Evolutionary conservation across 2,113 vertebrate genomes (phyloP).

Genomic region (Leiothrix lutea): DNA sequence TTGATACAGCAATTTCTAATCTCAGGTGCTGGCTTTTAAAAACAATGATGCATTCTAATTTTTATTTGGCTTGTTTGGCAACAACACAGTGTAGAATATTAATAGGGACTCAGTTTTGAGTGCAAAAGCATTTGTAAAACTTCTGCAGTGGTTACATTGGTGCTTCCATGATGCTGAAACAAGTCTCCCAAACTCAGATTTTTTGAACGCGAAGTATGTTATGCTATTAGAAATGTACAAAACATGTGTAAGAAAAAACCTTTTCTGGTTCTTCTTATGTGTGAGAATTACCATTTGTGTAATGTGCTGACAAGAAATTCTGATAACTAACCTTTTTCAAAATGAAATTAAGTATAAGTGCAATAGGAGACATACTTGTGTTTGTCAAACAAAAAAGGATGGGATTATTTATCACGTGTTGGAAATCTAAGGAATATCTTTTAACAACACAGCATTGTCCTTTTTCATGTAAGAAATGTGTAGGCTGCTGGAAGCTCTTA

Average conservation of each 20-base stretch:
- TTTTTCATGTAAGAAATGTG: accelerated
- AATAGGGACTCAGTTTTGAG: neutral
- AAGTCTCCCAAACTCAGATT: neutral
- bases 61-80: neutral
- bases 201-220: neutral
- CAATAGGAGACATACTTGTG: neutral
- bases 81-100: neutral
- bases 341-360: too few relatives aligned
- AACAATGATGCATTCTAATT: neutral
- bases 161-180: neutral
- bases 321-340: too few relatives aligned
- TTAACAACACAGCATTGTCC: neutral
- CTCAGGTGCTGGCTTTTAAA: neutral
- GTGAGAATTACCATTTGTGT: neutral
- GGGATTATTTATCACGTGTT: neutral
- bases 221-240: neutral
- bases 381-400: neutral
- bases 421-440: neutral
- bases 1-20: neutral
- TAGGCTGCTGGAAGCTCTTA: neutral
- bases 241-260: neutral
- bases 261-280: neutral
- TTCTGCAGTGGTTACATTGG: neutral
- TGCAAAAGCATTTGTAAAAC: neutral
- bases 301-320: neutral